phyloP scores from a whole-genome alignment of 2,113 vertebrate genomes.

The Nesospiza acunhae region DNA sequence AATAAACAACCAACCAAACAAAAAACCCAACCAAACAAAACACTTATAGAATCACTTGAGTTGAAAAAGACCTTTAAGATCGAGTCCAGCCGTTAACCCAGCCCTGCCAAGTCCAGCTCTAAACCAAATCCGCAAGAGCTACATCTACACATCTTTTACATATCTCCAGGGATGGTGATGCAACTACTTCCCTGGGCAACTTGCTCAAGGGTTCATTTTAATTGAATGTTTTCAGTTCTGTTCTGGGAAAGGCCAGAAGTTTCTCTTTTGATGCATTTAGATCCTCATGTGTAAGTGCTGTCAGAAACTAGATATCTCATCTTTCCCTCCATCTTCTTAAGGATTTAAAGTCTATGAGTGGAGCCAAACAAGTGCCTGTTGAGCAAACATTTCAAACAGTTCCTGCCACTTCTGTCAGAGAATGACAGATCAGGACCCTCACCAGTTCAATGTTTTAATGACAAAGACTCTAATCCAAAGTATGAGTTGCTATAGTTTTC shows the following conservation, averaged over 20 bases:
- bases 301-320: not conserved
- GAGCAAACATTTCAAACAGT: not conserved
- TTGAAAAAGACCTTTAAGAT: not conserved
- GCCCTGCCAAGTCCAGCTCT: not conserved
- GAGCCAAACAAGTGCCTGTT: not conserved
- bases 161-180: not conserved
- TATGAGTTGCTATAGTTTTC: not conserved
- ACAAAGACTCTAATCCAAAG: not conserved
- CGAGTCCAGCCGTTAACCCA: rapidly evolving
- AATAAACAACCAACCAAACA: not conserved
- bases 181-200: not conserved
- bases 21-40: not conserved
- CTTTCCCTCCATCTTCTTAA: not conserved
- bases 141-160: not conserved
- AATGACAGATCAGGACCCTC: not conserved
- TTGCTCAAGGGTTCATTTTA: not conserved
- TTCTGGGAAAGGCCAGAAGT: not conserved
- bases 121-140: not conserved
- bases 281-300: not conserved
- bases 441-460: not conserved
- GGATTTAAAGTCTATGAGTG: not conserved
- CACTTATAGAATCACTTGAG: not conserved
- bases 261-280: not conserved
- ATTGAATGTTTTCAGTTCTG: not conserved
- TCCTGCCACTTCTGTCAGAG: not conserved